phyloP scores from a whole-genome alignment of 2,888 invertebrate genomes.

The Leptothorax acervorum region DNA sequence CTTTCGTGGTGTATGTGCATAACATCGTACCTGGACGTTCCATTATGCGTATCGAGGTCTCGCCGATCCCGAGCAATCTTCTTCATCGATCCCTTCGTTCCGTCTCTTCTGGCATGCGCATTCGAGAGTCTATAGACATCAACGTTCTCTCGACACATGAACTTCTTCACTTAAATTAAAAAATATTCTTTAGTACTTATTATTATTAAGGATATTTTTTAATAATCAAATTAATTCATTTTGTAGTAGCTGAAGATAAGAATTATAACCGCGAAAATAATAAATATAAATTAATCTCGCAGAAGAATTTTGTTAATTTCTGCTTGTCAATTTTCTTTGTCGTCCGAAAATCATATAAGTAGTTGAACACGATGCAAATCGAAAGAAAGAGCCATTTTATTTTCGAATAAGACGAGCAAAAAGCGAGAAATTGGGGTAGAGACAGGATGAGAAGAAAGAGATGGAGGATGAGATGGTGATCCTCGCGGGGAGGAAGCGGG shows the following conservation, averaged over 20 bases:
- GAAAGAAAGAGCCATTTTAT: conserved; percentile 55
- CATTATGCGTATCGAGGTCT: conserved; percentile 62
- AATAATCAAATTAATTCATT: background rate
- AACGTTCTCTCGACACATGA: background rate
- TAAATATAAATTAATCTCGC: background rate
- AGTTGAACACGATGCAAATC: background rate
- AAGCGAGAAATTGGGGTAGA: conserved; percentile 27
- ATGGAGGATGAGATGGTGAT: background rate
- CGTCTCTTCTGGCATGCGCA: conserved; percentile 14
- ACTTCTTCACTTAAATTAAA: background rate
- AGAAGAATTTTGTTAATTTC: background rate
- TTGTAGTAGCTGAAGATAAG: background rate
- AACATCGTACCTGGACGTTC: conserved; percentile 52
- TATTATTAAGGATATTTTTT: background rate
- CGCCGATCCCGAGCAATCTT: conserved; percentile 45
- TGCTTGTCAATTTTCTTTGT: conserved; percentile 2
- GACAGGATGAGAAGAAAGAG: background rate
- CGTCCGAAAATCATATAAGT: background rate
- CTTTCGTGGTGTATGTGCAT: conserved; percentile 33
- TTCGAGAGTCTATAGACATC: background rate
- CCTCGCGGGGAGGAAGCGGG: conserved; percentile 47
- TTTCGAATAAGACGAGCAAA: conserved; percentile 53
- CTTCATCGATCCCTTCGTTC: conserved; percentile 31
- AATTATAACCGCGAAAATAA: background rate
- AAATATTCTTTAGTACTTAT: background rate